Conservation (phyloP, 2,113 vertebrate species). For the Bos indicus region DNA sequence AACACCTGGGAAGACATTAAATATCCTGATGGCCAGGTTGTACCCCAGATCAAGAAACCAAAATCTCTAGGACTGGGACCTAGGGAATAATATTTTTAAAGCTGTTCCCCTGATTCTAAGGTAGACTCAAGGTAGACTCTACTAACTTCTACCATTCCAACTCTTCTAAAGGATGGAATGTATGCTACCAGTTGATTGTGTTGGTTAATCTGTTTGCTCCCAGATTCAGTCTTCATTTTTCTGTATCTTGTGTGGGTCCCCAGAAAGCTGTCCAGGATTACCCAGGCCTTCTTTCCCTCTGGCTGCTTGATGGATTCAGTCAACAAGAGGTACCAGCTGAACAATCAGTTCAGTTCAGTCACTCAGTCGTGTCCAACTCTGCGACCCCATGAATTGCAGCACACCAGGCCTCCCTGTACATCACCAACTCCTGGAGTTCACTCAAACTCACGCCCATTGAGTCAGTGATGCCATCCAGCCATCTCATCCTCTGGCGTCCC, state of each 20-base stretch:
- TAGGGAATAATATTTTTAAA: not conserved
- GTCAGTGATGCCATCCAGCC: too few species aligned
- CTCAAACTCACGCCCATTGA: too few species aligned
- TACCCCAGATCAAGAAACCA: not conserved
- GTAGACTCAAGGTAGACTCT: not conserved
- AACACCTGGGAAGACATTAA: not conserved
- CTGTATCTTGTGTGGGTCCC: not conserved
- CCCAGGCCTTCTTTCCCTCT: not conserved
- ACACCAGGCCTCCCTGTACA: too few species aligned
- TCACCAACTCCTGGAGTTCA: too few species aligned
- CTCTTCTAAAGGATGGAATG: not conserved
- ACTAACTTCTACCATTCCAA: not conserved
- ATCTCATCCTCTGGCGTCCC: too few species aligned
- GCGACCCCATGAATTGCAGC: too few species aligned
- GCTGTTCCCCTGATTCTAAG: not conserved
- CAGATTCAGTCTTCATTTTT: not conserved
- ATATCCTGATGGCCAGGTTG: not conserved
- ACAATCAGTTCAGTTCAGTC: too few species aligned
- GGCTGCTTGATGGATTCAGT: not conserved
- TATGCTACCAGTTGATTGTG: not conserved
- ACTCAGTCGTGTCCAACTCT: too few species aligned
- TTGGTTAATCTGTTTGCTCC: not conserved
- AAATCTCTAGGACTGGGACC: not conserved
- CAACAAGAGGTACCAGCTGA: not conserved
- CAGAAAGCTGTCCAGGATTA: not conserved